Percentiles rank a stretch among this genome's conserved stretches.
These are phyloP conservation scores for Otolemur garnettii DNA, from an alignment of 2,113 vertebrate species.

Conservation along the genomic window DNA sequence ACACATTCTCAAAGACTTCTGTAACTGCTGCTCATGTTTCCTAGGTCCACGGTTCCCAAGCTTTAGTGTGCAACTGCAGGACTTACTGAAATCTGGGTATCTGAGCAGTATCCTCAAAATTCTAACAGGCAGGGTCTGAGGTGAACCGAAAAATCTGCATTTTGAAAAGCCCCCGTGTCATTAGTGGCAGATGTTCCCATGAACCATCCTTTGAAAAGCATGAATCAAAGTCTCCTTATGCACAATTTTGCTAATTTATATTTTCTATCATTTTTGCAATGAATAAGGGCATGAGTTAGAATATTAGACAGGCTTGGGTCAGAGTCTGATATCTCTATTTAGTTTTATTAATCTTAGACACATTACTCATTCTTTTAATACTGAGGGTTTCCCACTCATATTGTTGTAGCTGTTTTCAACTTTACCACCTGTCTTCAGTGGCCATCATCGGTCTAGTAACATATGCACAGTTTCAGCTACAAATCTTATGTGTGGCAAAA, in stretches of 20 bases:
- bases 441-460: not conserved
- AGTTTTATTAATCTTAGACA: not conserved
- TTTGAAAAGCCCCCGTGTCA: not conserved
- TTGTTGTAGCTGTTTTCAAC: not conserved
- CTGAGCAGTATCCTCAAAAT: not conserved
- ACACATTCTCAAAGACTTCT: not conserved
- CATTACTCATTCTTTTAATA: not conserved
- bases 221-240: not conserved
- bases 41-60: not conserved
- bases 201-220: not conserved
- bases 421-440: not conserved
- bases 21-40: not conserved
- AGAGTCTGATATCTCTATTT: conserved; percentile 2
- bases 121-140: not conserved
- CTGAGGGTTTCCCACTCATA: not conserved
- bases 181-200: not conserved
- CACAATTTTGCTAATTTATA: not conserved
- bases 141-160: not conserved
- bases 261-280: not conserved
- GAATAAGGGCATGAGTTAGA: not conserved
- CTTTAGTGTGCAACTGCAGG: not conserved
- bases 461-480: not conserved
- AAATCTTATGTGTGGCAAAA: not conserved
- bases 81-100: not conserved
- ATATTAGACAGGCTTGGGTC: not conserved